phyloP scores from a whole-genome alignment of 2,888 invertebrate genomes.

The Malacosoma neustria region DNA sequence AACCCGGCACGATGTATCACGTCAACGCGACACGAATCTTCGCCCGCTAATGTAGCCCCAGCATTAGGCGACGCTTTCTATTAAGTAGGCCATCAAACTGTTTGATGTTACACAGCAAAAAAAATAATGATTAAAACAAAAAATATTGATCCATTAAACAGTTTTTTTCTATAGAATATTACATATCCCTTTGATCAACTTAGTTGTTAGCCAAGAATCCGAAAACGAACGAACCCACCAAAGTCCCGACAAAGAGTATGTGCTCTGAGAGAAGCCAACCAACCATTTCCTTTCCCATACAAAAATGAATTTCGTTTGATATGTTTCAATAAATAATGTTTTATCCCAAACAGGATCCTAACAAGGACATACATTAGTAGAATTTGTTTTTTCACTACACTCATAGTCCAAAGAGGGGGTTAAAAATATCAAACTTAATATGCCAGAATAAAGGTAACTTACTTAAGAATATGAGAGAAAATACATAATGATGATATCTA shows the following conservation, averaged over 20 bases:
- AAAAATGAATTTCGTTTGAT: slow-evolving; percentile 42
- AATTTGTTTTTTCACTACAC: slow-evolving; percentile 13
- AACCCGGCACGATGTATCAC: no score
- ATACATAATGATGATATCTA: slow-evolving; percentile 41
- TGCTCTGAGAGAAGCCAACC: slow-evolving; percentile 43
- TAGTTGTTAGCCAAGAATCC: slow-evolving; percentile 51
- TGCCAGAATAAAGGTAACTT: slow-evolving; percentile 50
- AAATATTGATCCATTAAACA: no score
- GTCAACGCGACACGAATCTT: no score
- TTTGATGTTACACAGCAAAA: no score
- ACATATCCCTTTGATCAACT: slow-evolving; percentile 8
- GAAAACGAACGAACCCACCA: slow-evolving; percentile 41
- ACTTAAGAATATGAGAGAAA: slow-evolving; percentile 31
- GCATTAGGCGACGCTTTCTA: no score
- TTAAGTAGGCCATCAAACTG: no score
- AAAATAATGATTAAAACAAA: background rate
- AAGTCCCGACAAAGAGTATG: slow-evolving; percentile 36
- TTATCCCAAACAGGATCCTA: slow-evolving; percentile 34
- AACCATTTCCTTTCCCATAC: slow-evolving; percentile 38
- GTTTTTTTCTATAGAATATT: no score
- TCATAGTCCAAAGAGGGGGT: slow-evolving; percentile 42
- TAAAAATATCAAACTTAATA: slow-evolving; percentile 43
- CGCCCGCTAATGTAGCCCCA: no score
- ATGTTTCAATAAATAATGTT: slow-evolving; percentile 38
- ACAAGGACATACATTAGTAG: slow-evolving; percentile 36